phyloP scores from a whole-genome alignment of 2,113 vertebrate genomes.

The Sinocyclocheilus maitianheensis region DNA sequence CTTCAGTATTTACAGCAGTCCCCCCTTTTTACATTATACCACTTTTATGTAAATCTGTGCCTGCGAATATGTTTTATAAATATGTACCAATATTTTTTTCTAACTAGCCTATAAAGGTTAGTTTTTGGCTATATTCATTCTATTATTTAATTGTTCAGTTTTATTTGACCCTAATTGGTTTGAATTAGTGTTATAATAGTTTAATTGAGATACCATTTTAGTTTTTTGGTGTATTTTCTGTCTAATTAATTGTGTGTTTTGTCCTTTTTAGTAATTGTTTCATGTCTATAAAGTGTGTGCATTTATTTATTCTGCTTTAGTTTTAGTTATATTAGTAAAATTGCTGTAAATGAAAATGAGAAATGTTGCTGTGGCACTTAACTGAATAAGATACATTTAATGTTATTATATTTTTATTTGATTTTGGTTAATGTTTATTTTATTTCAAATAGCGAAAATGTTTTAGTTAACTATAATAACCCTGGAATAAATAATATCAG shows the following conservation, averaged over 20 bases:
- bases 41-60: background rate
- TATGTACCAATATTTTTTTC: background rate
- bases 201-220: background rate
- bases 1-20: background rate
- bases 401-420: background rate
- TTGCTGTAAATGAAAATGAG: background rate
- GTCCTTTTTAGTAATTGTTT: background rate
- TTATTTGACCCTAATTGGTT: background rate
- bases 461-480: background rate
- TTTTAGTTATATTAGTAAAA: background rate
- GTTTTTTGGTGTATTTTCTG: background rate
- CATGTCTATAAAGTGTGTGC: background rate
- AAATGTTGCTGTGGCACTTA: background rate
- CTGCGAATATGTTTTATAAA: background rate
- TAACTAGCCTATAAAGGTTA: no score
- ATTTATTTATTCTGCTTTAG: background rate
- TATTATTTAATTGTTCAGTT: background rate
- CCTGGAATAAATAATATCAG: background rate
- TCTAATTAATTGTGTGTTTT: background rate
- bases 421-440: background rate
- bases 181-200: background rate
- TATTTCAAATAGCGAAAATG: background rate
- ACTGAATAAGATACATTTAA: background rate
- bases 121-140: background rate
- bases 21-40: background rate